phyloP scores from a whole-genome alignment of 35 echinoderm and acorn worm species.

The Apostichopus parvimensis region DNA sequence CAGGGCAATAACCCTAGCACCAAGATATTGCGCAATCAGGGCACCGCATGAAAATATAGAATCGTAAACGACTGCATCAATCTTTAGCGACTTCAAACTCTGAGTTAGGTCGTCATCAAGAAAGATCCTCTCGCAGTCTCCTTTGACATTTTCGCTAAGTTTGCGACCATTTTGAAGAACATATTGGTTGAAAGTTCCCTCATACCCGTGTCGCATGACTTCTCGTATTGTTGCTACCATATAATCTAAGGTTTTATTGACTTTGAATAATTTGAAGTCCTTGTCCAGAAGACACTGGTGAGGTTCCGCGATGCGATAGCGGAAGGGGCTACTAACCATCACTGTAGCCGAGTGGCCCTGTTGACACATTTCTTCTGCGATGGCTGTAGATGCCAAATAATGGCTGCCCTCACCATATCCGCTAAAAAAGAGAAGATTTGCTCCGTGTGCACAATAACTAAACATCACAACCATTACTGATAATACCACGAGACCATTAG shows the following conservation, averaged over 20 bases:
- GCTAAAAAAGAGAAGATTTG: conserved; percentile 25
- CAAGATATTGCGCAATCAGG: conserved; percentile 1
- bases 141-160: background rate
- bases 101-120: conserved; percentile 9
- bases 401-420: conserved; percentile 64
- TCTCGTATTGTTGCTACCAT: conserved; percentile 6
- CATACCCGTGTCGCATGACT: conserved; percentile 1
- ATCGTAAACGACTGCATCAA: conserved; percentile 42
- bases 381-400: conserved; percentile 42
- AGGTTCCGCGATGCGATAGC: background rate
- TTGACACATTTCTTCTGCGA: conserved; percentile 43
- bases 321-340: conserved; percentile 37
- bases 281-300: conserved; percentile 23
- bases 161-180: conserved; percentile 18
- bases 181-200: background rate
- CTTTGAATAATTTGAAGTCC: conserved; percentile 33
- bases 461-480: background rate
- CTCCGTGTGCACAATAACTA: background rate
- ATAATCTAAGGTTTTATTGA: background rate
- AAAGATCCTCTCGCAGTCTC: conserved; percentile 17
- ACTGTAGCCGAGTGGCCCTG: conserved; percentile 54
- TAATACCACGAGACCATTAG: too few species aligned
- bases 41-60: conserved; percentile 39
- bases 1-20: background rate
- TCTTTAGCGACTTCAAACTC: conserved; percentile 12